Conservation (phyloP, 2,888 invertebrate genomes). For the Colostygia pectinataria region DNA sequence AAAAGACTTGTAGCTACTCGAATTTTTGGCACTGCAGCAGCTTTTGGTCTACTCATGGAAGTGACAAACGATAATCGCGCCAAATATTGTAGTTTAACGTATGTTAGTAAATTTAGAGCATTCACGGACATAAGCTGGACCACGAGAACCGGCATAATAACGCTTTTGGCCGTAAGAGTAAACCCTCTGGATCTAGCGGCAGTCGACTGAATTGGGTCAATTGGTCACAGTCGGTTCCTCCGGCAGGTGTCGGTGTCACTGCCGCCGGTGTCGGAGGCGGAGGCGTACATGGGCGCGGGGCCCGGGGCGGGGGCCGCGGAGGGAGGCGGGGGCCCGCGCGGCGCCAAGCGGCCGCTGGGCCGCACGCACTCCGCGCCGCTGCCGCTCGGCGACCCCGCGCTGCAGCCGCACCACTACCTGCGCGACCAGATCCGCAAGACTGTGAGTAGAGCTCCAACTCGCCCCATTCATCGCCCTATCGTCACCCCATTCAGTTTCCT, state of each 20-base stretch:
- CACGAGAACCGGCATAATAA: too few species aligned
- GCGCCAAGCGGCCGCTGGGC: slow-evolving; percentile 91
- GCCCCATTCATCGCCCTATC: background rate
- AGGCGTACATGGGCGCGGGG: slow-evolving; percentile 83
- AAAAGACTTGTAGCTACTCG: too few species aligned
- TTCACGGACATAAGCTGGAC: too few species aligned
- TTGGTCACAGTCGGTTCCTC: background rate
- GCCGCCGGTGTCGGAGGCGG: slow-evolving; percentile 88
- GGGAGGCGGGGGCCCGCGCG: slow-evolving; percentile 57
- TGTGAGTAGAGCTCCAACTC: slow-evolving; percentile 50
- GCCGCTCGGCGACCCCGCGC: slow-evolving; percentile 92
- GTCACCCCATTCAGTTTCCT: background rate
- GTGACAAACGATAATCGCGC: too few species aligned
- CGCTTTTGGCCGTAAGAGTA: too few species aligned
- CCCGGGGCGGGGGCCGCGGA: slow-evolving; percentile 57
- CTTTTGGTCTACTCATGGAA: too few species aligned
- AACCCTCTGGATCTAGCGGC: too few species aligned
- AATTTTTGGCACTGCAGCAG: too few species aligned
- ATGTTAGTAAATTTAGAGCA: too few species aligned
- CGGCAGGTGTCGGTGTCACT: slow-evolving; percentile 38
- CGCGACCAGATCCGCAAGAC: slow-evolving; percentile 95
- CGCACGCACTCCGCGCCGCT: slow-evolving; percentile 94
- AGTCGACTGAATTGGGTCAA: too few species aligned
- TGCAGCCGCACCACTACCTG: slow-evolving; percentile 85
- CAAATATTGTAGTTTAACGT: too few species aligned